A percentile compares a stretch with the other conserved stretches of the same genome.
These are phyloP conservation scores for Agrilus planipennis DNA, from an alignment of 1,140 invertebrate genomes.

Conservation along the genomic window DNA sequence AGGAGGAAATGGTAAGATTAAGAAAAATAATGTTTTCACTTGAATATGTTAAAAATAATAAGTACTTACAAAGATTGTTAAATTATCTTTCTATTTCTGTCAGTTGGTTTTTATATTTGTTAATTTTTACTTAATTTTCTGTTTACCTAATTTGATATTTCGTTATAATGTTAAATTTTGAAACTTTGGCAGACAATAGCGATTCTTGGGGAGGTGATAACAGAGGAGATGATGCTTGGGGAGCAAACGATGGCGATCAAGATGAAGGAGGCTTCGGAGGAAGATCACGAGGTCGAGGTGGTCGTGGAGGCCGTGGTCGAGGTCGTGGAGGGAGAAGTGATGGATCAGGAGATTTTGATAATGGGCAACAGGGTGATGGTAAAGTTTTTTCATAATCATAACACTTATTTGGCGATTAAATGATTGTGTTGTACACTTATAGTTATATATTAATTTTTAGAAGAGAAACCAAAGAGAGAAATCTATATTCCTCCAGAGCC, in stretches of 20 bases:
- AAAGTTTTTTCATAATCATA: neutral
- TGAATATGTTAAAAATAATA: no score
- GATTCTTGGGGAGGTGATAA: constrained; percentile 2
- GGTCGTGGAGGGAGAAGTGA: constrained; percentile 12
- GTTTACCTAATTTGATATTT: no score
- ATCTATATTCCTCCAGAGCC: constrained; percentile 75
- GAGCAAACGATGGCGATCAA: constrained; percentile 7
- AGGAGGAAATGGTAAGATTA: no score
- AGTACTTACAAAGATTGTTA: no score
- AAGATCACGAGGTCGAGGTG: constrained; percentile 8
- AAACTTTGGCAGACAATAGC: neutral
- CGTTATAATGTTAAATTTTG: no score
- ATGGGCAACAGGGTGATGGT: constrained; percentile 10
- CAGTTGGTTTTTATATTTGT: no score
- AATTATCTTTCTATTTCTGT: no score
- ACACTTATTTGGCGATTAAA: neutral
- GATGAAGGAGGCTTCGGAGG: constrained; percentile 11
- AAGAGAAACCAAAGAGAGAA: constrained; percentile 41
- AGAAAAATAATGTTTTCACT: no score
- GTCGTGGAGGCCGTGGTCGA: constrained; percentile 12
- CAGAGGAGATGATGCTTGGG: constrained; percentile 3
- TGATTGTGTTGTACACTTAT: neutral
- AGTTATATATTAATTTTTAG: constrained; percentile 4
- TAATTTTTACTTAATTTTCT: no score
- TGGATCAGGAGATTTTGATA: constrained; percentile 6